phyloP scores from a whole-genome alignment of 2,888 invertebrate species.

The Tipula helvola region DNA sequence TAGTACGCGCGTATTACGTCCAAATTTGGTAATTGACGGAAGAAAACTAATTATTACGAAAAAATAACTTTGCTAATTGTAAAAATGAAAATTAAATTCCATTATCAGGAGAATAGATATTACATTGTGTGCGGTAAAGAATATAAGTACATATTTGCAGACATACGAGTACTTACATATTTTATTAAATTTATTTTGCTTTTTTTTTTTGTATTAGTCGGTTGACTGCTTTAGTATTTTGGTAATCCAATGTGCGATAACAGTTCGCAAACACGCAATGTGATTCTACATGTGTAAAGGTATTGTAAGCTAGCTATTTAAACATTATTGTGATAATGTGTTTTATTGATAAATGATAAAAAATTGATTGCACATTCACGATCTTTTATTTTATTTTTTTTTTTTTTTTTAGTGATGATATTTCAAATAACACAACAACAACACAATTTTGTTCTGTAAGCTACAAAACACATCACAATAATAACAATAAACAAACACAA shows the following conservation, averaged over 20 bases:
- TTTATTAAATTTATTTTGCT: background rate
- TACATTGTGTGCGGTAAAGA: background rate
- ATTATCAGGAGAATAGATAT: background rate
- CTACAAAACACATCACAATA: background rate
- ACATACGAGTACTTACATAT: background rate
- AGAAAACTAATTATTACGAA: background rate
- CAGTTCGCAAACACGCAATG: background rate
- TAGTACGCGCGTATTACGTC: background rate
- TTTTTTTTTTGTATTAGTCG: background rate
- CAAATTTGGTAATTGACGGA: background rate
- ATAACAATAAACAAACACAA: background rate
- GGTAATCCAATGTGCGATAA: background rate
- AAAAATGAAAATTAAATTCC: background rate
- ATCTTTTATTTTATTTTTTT: background rate
- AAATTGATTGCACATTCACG: background rate
- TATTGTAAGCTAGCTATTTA: background rate
- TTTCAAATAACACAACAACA: background rate
- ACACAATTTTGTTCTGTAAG: background rate
- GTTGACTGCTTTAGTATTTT: background rate
- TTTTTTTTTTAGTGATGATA: background rate
- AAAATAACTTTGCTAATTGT: background rate
- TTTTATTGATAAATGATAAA: background rate
- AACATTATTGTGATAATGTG: background rate
- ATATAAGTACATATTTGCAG: background rate
- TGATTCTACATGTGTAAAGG: background rate